Evolutionary conservation across 2,797 vertebrate genomes (phyloP).

Genomic region (Crenuchus spilurus): DNA sequence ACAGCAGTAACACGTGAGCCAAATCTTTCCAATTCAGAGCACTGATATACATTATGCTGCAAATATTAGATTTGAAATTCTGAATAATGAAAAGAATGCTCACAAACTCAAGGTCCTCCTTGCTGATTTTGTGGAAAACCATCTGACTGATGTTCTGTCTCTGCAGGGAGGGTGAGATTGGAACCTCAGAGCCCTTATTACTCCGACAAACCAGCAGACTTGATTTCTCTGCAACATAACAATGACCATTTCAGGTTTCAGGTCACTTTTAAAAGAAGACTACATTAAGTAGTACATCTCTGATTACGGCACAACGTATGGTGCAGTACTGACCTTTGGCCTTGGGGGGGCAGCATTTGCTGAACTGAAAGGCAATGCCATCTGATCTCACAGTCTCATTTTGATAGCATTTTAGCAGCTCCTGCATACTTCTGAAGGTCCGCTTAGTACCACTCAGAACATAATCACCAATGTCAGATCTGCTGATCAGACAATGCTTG

Average conservation of each 20-base stretch:
- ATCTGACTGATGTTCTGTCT: conserved; percentile 95
- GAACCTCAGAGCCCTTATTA: conserved; percentile 82
- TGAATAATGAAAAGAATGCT: conserved; percentile 58
- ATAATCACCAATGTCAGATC: conserved; percentile 87
- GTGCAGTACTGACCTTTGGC: conserved; percentile 83
- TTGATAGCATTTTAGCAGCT: conserved; percentile 94
- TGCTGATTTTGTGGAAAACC: conserved; percentile 98
- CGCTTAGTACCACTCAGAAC: conserved; percentile 91
- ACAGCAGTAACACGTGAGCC: too few relatives aligned
- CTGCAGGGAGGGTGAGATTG: conserved; percentile 83
- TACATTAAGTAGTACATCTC: neutral
- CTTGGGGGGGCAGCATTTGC: conserved; percentile 90
- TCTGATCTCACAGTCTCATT: conserved; percentile 96
- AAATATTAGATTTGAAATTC: neutral
- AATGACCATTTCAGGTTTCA: too few relatives aligned
- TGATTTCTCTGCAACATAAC: conserved; percentile 85
- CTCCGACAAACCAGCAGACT: conserved; percentile 93
- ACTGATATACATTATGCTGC: neutral
- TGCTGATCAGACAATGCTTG: conserved; percentile 94
- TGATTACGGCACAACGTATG: neutral
- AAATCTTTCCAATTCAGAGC: too few relatives aligned
- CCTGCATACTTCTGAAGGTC: conserved; percentile 87
- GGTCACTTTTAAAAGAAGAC: neutral
- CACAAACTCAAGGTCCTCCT: conserved; percentile 92
- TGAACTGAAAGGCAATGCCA: conserved; percentile 93